A percentile compares a stretch with the other conserved stretches of the same genome.
Evolutionary conservation across 2,113 vertebrate genomes (phyloP).

Genomic region (Xiphophorus hellerii): DNA sequence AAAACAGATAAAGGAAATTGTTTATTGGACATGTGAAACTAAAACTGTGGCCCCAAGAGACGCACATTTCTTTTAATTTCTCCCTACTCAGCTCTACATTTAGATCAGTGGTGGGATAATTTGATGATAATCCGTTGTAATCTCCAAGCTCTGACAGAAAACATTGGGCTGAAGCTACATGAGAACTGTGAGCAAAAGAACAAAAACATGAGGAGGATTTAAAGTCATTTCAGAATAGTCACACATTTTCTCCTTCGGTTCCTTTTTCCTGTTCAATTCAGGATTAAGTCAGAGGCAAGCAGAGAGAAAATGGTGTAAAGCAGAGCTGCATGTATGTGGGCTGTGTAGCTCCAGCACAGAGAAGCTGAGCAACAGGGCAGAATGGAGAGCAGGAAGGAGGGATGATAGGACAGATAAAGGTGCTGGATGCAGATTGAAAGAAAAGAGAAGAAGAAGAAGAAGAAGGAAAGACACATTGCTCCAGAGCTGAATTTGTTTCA

Average conservation of each 20-base stretch:
- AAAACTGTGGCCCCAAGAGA: background rate
- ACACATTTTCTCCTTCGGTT: constrained; percentile 4
- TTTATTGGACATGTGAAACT: background rate
- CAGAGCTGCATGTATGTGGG: constrained; percentile 18
- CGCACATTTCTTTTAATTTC: background rate
- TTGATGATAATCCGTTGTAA: background rate
- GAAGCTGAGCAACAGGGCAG: constrained; percentile 53
- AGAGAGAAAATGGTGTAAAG: background rate
- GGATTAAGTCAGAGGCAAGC: background rate
- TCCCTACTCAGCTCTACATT: background rate
- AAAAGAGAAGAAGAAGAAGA: constrained; percentile 1
- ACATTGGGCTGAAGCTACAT: constrained; percentile 8
- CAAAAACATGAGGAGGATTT: background rate
- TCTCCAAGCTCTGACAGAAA: background rate
- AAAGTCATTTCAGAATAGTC: background rate
- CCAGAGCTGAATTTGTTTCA: constrained; percentile 41
- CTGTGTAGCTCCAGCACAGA: constrained; percentile 32
- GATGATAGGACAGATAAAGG: constrained; percentile 39
- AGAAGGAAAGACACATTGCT: background rate
- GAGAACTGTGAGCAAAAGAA: background rate
- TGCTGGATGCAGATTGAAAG: constrained; percentile 37
- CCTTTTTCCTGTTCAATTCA: constrained; percentile 5
- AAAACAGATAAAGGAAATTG: background rate
- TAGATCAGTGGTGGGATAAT: background rate
- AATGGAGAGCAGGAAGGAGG: constrained; percentile 31